Evolutionary conservation across 2,113 vertebrate species (phyloP).

Genomic region (Xenotilapia flavipinnis): DNA sequence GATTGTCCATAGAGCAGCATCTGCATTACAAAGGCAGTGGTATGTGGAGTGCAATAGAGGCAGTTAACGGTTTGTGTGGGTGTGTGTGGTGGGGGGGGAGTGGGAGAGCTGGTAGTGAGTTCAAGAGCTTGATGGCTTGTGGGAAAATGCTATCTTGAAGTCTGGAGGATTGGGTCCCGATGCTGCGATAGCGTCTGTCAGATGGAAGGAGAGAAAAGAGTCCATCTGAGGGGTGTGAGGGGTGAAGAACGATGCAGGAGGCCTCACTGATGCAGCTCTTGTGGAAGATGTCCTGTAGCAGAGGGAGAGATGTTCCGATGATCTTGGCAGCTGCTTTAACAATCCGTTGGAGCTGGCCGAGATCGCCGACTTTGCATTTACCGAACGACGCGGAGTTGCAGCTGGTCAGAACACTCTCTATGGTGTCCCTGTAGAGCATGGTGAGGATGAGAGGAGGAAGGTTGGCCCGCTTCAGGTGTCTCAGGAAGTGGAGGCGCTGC

Average conservation of each 20-base stretch:
- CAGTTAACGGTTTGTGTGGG: neutral
- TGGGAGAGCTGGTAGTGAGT: neutral
- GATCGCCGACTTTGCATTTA: fast-evolving
- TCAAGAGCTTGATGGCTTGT: neutral
- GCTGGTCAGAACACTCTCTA: neutral
- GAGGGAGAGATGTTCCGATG: neutral
- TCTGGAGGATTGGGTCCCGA: neutral
- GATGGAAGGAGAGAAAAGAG: neutral
- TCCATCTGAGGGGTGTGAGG: neutral
- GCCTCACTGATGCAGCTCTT: neutral
- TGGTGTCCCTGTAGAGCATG: neutral
- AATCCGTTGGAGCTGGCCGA: neutral
- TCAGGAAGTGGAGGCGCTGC: neutral
- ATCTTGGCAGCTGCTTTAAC: neutral
- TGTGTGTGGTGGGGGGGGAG: neutral
- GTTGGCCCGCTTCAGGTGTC: neutral
- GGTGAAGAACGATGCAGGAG: neutral
- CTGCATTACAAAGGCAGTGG: neutral
- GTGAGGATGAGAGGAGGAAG: neutral
- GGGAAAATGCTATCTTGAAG: neutral
- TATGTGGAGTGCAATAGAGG: neutral
- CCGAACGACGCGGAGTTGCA: neutral
- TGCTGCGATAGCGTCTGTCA: fast-evolving
- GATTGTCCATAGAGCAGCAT: neutral
- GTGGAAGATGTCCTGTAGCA: neutral